These are phyloP conservation scores for Neoniphon sammara DNA, from an alignment of 2,797 vertebrate genomes.

Conservation along the genomic window DNA sequence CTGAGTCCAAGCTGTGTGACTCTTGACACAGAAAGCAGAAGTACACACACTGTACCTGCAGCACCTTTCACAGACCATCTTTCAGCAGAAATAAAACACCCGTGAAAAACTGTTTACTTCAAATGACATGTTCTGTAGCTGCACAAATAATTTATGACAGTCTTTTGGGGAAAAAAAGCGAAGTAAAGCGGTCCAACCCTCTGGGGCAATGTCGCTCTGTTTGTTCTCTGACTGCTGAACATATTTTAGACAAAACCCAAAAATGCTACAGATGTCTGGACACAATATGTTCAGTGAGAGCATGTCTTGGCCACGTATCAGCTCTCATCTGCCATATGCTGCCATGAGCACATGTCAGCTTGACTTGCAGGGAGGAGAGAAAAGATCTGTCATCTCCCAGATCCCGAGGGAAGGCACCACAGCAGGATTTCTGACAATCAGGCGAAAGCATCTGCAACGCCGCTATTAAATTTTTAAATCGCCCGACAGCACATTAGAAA, in stretches of 20 bases:
- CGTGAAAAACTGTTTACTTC: not conserved
- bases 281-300: constrained; percentile 79
- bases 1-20: too few species aligned
- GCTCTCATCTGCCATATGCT: constrained; percentile 92
- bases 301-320: constrained; percentile 84
- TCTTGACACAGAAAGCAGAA: too few species aligned
- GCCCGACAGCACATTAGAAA: constrained; percentile 1
- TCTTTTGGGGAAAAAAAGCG: constrained; percentile 20
- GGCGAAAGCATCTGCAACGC: constrained; percentile 50
- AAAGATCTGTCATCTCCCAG: constrained; percentile 51
- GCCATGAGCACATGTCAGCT: constrained; percentile 86
- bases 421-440: constrained; percentile 51
- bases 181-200: constrained; percentile 35
- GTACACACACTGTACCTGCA: not conserved
- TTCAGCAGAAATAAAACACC: not conserved
- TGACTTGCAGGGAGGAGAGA: constrained; percentile 66
- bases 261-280: constrained; percentile 81
- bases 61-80: too few species aligned
- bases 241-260: constrained; percentile 68
- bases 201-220: constrained; percentile 61
- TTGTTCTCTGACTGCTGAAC: constrained; percentile 51
- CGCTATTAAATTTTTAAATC: constrained; percentile 8
- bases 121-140: constrained; percentile 9
- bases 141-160: constrained; percentile 39
- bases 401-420: constrained; percentile 59